Percentiles rank a stretch among this genome's conserved stretches.
Evolutionary conservation across 2,113 vertebrate genomes (phyloP).

Genomic region (Phasianus colchicus): DNA sequence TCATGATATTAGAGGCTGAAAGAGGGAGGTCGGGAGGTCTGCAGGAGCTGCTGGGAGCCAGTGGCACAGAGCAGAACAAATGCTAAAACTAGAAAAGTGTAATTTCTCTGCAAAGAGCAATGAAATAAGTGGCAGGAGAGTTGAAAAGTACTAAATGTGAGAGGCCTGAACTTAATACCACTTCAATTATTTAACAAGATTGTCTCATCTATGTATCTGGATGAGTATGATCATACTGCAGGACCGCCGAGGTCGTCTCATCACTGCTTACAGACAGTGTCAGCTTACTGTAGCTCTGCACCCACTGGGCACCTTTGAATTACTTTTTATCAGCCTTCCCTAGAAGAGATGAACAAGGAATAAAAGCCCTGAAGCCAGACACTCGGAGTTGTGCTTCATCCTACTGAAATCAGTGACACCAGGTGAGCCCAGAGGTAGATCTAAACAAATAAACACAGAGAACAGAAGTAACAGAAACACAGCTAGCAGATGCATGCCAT

Average conservation of each 20-base stretch:
- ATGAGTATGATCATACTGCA: neutral
- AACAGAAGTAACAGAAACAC: neutral
- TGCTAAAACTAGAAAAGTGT: neutral
- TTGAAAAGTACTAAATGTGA: conserved; percentile 22
- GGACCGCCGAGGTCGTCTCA: neutral
- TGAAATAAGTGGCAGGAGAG: conserved; percentile 23
- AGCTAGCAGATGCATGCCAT: accelerated
- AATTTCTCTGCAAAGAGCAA: conserved; percentile 11
- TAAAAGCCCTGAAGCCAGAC: neutral
- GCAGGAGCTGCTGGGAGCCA: neutral
- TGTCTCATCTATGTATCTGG: neutral
- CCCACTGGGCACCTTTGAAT: neutral
- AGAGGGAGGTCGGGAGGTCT: neutral
- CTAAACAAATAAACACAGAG: neutral
- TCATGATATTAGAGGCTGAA: neutral
- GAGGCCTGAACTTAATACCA: conserved; percentile 4
- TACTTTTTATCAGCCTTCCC: neutral
- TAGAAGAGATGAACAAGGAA: neutral
- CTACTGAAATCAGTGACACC: neutral
- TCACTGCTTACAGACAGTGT: neutral
- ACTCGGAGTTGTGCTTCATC: neutral
- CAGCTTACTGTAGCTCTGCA: neutral
- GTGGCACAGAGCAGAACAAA: neutral
- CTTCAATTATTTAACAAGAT: conserved; percentile 40
- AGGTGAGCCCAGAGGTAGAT: neutral